These are phyloP conservation scores for Odontamblyopus rebecca DNA, from an alignment of 2,797 vertebrate species.

Conservation along the genomic window DNA sequence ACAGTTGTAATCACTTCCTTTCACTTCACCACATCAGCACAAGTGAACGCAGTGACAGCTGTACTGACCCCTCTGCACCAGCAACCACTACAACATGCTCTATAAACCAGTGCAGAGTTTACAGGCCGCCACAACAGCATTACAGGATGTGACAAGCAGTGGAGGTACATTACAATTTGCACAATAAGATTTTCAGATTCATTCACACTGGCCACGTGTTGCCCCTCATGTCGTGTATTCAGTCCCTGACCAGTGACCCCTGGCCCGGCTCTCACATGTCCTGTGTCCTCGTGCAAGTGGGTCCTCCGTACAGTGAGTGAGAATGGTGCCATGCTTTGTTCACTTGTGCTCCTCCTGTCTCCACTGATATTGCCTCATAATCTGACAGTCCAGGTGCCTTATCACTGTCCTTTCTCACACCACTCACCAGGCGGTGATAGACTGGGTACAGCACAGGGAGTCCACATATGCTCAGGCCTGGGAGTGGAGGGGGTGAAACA, in stretches of 20 bases:
- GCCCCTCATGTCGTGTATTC: not conserved
- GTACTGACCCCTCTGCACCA: not conserved
- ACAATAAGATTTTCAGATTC: too few relatives aligned
- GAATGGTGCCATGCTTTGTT: slow-evolving; percentile 27
- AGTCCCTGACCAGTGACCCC: not conserved
- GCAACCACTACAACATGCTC: not conserved
- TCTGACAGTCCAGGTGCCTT: slow-evolving; percentile 61
- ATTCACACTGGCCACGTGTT: not conserved
- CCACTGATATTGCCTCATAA: slow-evolving; percentile 50
- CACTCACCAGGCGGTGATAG: slow-evolving; percentile 39
- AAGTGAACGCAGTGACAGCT: not conserved
- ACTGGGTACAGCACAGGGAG: slow-evolving; percentile 13
- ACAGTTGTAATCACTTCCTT: not conserved
- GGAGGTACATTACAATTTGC: not conserved
- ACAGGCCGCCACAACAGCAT: not conserved
- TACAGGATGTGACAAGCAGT: not conserved
- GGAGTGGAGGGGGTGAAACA: not conserved
- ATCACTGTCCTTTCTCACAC: slow-evolving; percentile 64
- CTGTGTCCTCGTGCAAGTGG: not conserved
- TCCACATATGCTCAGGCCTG: slow-evolving; percentile 5
- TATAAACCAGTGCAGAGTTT: not conserved
- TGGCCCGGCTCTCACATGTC: not conserved
- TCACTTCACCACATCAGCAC: not conserved
- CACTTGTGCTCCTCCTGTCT: slow-evolving; percentile 13
- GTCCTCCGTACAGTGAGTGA: not conserved